Percentiles rank a stretch among this genome's conserved stretches.
Conservation (phyloP, 1,140 invertebrate species). For the Drosophila albomicans region DNA sequence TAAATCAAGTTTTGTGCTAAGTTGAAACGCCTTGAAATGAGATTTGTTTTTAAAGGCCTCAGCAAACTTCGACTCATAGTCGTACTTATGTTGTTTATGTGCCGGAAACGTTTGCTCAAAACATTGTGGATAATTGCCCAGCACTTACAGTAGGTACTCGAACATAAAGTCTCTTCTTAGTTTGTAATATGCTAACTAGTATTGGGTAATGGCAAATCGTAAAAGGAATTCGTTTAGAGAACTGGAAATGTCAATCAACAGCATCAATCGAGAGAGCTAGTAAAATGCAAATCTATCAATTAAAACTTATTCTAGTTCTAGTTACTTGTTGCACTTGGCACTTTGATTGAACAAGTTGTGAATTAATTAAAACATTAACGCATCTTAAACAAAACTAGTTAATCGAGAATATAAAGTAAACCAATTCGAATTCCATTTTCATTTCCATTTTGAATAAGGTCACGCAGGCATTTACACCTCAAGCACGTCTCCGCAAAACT, state of each 20-base stretch:
- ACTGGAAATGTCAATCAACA: slow-evolving; percentile 27
- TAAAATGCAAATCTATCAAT: slow-evolving; percentile 33
- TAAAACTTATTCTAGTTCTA: slow-evolving; percentile 18
- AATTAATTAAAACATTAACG: slow-evolving; percentile 44
- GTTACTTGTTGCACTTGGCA: slow-evolving; percentile 8
- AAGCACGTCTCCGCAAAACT: slow-evolving; percentile 20
- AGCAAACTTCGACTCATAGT: slow-evolving; percentile 1
- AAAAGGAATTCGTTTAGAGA: slow-evolving; percentile 25
- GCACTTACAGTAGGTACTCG: slow-evolving; percentile 22
- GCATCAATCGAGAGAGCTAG: background rate
- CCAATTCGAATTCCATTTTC: slow-evolving; percentile 4
- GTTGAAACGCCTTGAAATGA: slow-evolving; percentile 17
- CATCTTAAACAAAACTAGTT: slow-evolving; percentile 47
- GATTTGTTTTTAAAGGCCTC: slow-evolving; percentile 34
- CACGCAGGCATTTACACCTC: slow-evolving; percentile 29
- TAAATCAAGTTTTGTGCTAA: slow-evolving; percentile 22
- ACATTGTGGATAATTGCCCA: slow-evolving; percentile 55
- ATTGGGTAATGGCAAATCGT: background rate
- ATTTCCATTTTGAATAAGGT: slow-evolving; percentile 27
- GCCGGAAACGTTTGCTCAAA: slow-evolving; percentile 67
- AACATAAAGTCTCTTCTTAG: slow-evolving; percentile 12
- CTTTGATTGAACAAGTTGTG: slow-evolving; percentile 15
- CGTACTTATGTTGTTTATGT: slow-evolving; percentile 52
- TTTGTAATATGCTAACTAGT: background rate
- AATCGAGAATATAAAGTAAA: slow-evolving; percentile 27